Base-by-base conservation (phyloP, 2,113 vertebrate genomes). In the Fulica atra region DNA sequence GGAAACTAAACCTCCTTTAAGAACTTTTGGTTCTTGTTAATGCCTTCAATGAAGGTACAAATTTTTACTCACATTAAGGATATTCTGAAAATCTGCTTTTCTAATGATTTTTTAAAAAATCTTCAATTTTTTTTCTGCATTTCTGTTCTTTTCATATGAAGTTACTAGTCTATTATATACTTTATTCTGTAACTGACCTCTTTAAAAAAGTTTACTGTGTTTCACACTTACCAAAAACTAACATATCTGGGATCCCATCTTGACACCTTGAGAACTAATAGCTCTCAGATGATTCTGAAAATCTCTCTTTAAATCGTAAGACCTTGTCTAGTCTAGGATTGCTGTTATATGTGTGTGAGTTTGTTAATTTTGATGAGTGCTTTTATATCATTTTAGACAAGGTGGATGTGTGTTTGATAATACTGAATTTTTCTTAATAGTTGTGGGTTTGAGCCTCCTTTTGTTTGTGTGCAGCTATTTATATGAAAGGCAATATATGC, bases 241-340 rank as follows among this genome's bases (percentile, higher is more conserved):
- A 20, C 31, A 29, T 38, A 38, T 77, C 44, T 48, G 50, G 9
- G 44, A 66, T 63, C 38, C 15, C 13, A 6, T 38, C 59, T 53
- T 61, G 54, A 65, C 24, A 60, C 35, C 35, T n/a, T 40, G n/a
- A 73, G 33, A 31, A 57, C 77, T 81, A 81, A 54, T 6, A 81
- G 19, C 11, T 63, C 69, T 84, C 18, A 46, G 46, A 71, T 86
- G 29, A 68, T 71, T 78, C 51, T 89, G 65, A 64, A 95, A 91
- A 89, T 85, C 57, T 92, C 36, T 44, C 54, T 91, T 96, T 87
- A 53, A 79, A 71, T 72, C 68, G 35, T 51, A 93, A 94, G 6
- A 64, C 72, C 24, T 93, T 60, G 20, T 87, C 81, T 93, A 80
- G 83, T 81, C 80, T 79, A 64, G 44, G 65, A 86, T 92, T 92